Conservation (phyloP, 2,797 vertebrate genomes). For the Cyprinella venusta region DNA sequence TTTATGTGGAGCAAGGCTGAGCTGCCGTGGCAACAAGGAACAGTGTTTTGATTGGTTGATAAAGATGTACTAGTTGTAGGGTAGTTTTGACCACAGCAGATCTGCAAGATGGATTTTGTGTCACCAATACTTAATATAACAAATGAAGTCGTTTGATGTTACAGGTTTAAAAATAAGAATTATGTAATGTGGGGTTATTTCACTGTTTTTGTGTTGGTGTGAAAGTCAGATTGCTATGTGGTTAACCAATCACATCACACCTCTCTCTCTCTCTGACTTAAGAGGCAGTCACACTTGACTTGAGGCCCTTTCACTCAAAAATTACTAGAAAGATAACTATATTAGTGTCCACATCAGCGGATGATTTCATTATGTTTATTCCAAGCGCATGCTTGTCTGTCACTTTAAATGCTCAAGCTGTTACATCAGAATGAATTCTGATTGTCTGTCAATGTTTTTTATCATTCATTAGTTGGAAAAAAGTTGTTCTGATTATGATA, state of each 20-base stretch:
- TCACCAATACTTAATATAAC: not conserved
- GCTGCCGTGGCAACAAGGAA: constrained; percentile 48
- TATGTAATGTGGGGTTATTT: not conserved
- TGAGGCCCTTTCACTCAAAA: not conserved
- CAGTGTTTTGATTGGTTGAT: constrained; percentile 43
- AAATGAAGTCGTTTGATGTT: not conserved
- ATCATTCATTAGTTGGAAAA: too few species aligned
- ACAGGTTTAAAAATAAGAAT: not conserved
- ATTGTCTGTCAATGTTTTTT: too few species aligned
- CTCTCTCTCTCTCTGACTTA: constrained; percentile 34
- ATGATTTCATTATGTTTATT: not conserved
- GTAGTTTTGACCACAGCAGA: constrained; percentile 42
- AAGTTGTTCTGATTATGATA: too few species aligned
- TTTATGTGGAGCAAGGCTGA: constrained; percentile 43
- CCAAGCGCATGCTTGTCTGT: not conserved
- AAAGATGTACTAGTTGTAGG: constrained; percentile 41
- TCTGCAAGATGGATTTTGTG: constrained; percentile 16
- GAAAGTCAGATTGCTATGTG: constrained; percentile 14
- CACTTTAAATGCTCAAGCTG: not conserved
- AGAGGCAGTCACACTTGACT: constrained; percentile 1
- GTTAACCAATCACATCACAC: constrained; percentile 15
- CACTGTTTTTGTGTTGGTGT: constrained; percentile 11
- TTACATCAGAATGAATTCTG: not conserved
- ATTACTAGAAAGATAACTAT: not conserved
- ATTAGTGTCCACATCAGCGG: not conserved